Base-by-base conservation (phyloP, 2,113 vertebrate species). In the Miniopterus natalensis region DNA sequence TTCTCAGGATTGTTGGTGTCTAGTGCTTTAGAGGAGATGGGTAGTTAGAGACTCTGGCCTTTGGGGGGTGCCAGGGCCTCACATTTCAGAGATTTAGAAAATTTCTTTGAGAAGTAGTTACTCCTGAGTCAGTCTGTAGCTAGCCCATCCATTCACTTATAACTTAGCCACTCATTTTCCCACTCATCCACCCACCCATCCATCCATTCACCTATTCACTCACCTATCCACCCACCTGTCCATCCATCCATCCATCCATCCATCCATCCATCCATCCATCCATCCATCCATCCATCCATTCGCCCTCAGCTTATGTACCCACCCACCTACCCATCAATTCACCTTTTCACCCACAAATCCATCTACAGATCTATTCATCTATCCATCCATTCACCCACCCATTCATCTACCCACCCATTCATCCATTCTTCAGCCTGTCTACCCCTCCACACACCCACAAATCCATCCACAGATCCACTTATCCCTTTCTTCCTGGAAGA, bases 1-100 rank as follows among this genome's bases (percentile, higher is more conserved):
- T 65, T 87, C 36, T 59, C 53, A 79, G 81, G 20, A 10, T 31
- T 31, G 8, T 21, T 18, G 31, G n/a, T 51, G 40, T 31, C 15
- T 49, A 59, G 66, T 55, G 11, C 27, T 66, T 71, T 84, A 53
- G 45, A 59, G 29, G 78, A 40, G 29, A 36, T 10, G 27, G 31
- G 80, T 73, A 90, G 47, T 96, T 96, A 92, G 81, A 88, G 49
- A 42, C 92, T 87, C 21, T 92, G 81, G 49, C 97, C 97, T 97
- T 96, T 92, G 63, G 97, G 73, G 85, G 97, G 94, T 65, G 92
- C 97, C 85, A 96, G 85, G 77, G 14, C 61, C 85, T 96, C 88
- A 96, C 45, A 75, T 88, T 97, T 96, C 53, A 81, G 71, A 93
- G 71, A 88, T 47, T 65, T 36, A 90, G 66, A 87, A 42, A 51